Conservation (phyloP, 2,113 vertebrate species). For the western clawed frog (Xenopus tropicalis) region UCB_Xtro_10.0 CM004448.2:128551501-128552000, state of each 20-base stretch:
- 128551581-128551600: too few species aligned
- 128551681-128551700: constrained; percentile 5
- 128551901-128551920: constrained; percentile 47
- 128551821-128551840: background rate
- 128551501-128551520: too few species aligned
- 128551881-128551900: constrained; percentile 50
- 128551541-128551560: too few species aligned
- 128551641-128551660: background rate
- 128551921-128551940: constrained; percentile 51
- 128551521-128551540: too few species aligned
- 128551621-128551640: background rate
- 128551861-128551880: constrained; percentile 5
- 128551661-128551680: background rate
- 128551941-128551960: constrained; percentile 51
- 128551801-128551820: too few species aligned
- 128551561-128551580: too few species aligned
- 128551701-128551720: background rate
- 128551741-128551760: too few species aligned
- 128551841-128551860: background rate
- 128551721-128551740: background rate
- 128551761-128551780: too few species aligned
- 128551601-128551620: too few species aligned
- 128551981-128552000: constrained; percentile 57
- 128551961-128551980: constrained; percentile 45
- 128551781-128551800: too few species aligned